These are phyloP conservation scores for Oreotrochilus melanogaster DNA, from an alignment of 2,113 vertebrate genomes.

Conservation along the genomic window DNA sequence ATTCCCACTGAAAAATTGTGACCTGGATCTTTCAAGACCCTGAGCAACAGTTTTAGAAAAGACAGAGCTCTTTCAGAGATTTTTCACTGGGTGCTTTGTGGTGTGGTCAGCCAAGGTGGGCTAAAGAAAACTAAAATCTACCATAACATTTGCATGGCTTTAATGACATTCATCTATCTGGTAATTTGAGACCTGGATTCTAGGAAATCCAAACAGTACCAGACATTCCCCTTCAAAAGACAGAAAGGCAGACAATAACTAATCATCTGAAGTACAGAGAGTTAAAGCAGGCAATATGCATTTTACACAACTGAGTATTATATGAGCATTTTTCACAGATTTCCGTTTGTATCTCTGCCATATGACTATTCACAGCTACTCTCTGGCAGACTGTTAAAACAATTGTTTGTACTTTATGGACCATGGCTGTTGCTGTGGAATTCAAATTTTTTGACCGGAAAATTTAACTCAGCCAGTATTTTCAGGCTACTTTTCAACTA, in stretches of 20 bases:
- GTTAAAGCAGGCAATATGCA: not conserved
- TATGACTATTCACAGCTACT: not conserved
- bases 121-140: not conserved
- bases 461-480: not conserved
- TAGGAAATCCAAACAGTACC: not conserved
- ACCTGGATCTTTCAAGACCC: not conserved
- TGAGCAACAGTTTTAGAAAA: not conserved
- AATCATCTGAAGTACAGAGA: not conserved
- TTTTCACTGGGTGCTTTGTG: not conserved
- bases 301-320: not conserved
- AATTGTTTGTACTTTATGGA: not conserved
- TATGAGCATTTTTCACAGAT: not conserved
- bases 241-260: not conserved
- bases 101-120: not conserved
- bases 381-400: not conserved
- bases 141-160: not conserved
- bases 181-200: not conserved
- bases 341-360: not conserved
- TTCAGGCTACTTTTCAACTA: not conserved
- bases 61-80: not conserved
- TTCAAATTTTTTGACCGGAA: not conserved
- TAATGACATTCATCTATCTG: not conserved
- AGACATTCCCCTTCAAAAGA: not conserved
- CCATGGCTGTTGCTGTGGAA: not conserved
- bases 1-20: not conserved